A percentile compares a stretch with the other conserved stretches of the same genome.
These are phyloP conservation scores for Sesamia inferens DNA, from an alignment of 2,888 invertebrate genomes.

Conservation along the genomic window DNA sequence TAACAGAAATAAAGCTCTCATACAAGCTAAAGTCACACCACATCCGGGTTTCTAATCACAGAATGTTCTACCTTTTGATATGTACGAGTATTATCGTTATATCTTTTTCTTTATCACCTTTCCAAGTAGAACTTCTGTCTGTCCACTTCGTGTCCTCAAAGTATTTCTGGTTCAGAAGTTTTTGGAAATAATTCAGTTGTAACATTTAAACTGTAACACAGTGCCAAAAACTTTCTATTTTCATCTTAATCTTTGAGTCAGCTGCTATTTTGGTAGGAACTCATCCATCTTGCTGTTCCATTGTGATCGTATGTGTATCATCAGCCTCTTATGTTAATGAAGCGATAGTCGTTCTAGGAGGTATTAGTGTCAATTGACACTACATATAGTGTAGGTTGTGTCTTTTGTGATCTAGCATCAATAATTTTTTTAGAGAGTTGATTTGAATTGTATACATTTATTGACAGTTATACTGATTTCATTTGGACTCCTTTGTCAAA, in stretches of 20 bases:
- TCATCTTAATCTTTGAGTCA: slow-evolving; percentile 28
- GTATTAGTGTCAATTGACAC: slow-evolving; percentile 53
- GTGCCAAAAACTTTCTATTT: slow-evolving; percentile 53
- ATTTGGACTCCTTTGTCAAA: slow-evolving; percentile 17
- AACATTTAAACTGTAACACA: slow-evolving; percentile 31
- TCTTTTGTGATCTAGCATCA: slow-evolving; percentile 4
- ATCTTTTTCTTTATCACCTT: neutral
- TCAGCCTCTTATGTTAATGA: slow-evolving; percentile 43
- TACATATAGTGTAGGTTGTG: slow-evolving; percentile 33
- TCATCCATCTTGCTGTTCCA: slow-evolving; percentile 40
- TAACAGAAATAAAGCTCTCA: neutral
- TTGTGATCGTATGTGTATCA: slow-evolving; percentile 32
- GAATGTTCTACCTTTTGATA: neutral
- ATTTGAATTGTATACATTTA: slow-evolving; percentile 32
- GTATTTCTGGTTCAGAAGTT: slow-evolving; percentile 65
- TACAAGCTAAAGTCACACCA: neutral
- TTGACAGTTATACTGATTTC: slow-evolving; percentile 28
- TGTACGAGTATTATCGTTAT: neutral
- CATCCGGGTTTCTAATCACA: neutral
- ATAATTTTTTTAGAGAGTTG: slow-evolving; percentile 18
- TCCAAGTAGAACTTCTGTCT: slow-evolving; percentile 17
- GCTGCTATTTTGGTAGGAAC: slow-evolving; percentile 21
- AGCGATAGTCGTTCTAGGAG: slow-evolving; percentile 11
- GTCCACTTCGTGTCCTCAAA: neutral
- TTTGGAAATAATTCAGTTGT: slow-evolving; percentile 35